Conservation (phyloP, 2,888 invertebrate species). For the Oasisia sp. region DNA sequence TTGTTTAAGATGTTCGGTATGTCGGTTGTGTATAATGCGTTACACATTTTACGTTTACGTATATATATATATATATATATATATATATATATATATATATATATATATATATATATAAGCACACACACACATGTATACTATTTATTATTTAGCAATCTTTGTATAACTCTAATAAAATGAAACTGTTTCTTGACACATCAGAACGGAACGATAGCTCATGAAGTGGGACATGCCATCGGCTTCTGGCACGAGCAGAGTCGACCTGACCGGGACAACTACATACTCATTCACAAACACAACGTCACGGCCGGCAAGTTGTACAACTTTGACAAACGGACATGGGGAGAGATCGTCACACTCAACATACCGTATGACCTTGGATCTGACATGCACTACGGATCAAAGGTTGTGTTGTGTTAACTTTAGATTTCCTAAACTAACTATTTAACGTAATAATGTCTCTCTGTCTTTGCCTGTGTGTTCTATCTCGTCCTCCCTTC, state of each 20-base stretch:
- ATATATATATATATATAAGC: too few relatives aligned
- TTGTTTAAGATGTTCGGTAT: background rate
- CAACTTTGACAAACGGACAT: constrained; percentile 55
- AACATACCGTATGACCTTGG: constrained; percentile 60
- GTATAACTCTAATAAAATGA: background rate
- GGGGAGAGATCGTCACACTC: constrained; percentile 55
- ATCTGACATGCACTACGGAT: constrained; percentile 62
- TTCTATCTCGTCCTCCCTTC: too few relatives aligned
- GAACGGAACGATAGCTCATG: constrained; percentile 59
- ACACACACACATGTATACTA: too few relatives aligned
- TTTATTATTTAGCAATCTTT: too few relatives aligned
- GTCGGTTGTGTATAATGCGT: background rate
- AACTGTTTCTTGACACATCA: constrained; percentile 35
- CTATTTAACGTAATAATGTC: background rate
- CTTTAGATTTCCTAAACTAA: background rate
- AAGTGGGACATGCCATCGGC: constrained; percentile 61
- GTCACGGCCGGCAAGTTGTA: constrained; percentile 52
- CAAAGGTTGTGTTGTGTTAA: constrained; percentile 44
- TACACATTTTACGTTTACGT: background rate
- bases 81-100: too few relatives aligned
- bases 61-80: background rate
- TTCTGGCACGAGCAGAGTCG: constrained; percentile 64
- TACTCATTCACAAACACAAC: constrained; percentile 49
- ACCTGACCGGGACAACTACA: constrained; percentile 54
- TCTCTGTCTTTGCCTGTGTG: background rate